Evolutionary conservation across 2,888 invertebrate species (phyloP), one percentile per base, ranked within the genome.

Genomic region (Lepidocyrtinus sp.): DNA sequence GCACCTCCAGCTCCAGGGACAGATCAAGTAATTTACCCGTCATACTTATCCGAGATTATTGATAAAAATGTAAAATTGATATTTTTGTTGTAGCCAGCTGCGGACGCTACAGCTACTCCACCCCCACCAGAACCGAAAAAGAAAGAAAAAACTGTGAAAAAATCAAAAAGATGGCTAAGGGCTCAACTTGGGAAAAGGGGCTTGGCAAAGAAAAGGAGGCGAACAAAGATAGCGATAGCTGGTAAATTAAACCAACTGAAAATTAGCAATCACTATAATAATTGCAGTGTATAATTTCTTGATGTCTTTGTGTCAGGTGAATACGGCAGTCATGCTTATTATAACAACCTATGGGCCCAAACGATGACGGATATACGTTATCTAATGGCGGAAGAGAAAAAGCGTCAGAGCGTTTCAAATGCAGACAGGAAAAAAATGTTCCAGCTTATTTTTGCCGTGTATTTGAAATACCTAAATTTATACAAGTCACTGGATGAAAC

Each of bases 401-500:
- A 71, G 9, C 59, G 46, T 88, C 90, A 26, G 88, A 88, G 83
- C 89, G 9, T 63, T 12, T 36, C 64, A 7, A 59, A 21, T 3
- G 24, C 90, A 74, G 93, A 94, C 64, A 89, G 92, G 46, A 88
- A 89, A 24, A 90, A 92, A 68, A 90, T 93, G 1, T 92, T 93
- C 69, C 90, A 91, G 0, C 88, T 91, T 3, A 89, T 94, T 0
- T 92, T 93, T 19, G 93, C 93, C 77, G 89, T 97, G 69, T 95
- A 96, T 88, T 90, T 96, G 1, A 92, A 94, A 86, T 98, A 97
- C 87, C 94, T 96, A 2, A 90, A 93, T 24, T 91, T 95, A 0
- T 91, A 94, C 22, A 92, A 94, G 84, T 92, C 92, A 86, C 88
- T 97, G 36, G 94, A 95, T 87, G 90, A 92, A 75, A 94, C 95